Base-by-base conservation (phyloP, 2,888 invertebrate genomes). In the Sabatieria punctata region DNA sequence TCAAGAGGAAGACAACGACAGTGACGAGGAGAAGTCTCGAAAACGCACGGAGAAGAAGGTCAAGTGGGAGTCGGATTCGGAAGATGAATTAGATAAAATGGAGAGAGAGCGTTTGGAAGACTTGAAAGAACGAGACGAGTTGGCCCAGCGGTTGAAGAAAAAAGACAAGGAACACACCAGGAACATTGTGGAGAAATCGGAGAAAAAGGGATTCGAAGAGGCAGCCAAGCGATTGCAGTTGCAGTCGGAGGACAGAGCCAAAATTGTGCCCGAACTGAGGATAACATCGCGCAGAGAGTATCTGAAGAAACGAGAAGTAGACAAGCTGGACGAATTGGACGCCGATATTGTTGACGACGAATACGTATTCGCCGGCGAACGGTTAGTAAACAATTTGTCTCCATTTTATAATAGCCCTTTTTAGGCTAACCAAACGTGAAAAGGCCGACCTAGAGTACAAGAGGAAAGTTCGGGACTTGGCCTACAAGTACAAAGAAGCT, bases 341-440 rank as follows among this genome's bases (percentile, higher is more conserved):
- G 84, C 81, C 4, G 89, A 91, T 63, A 84, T 99, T 49, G 72
- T 78, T 41, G 97, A 99, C 68, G 97, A 97, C 71, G 89, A 93
- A 68, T 86, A 84, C 64, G 74, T 93, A 1, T 97, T 93, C 68
- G 80, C 82, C 45, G 84, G 85, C 52, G 77, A 79, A 63, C 75
- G 80, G n/a, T n/a, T n/a, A n/a, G n/a, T n/a, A n/a, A n/a, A n/a
- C n/a, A n/a, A n/a, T n/a, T n/a, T n/a, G n/a, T n/a, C n/a, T n/a
- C n/a, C n/a, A n/a, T n/a, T n/a, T n/a, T n/a, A n/a, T n/a, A n/a
- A n/a, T n/a, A n/a, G n/a, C n/a, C n/a, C n/a, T n/a, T n/a, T n/a
- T n/a, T n/a, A n/a, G n/a, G 42, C 72, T 97, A 54, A 88, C 91
- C 2, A 78, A 80, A 59, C 73, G 79, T 50, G 97, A 97, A 65